Base-by-base conservation (phyloP, 2,797 vertebrate genomes). In the Mormyrops attenuatus region DNA sequence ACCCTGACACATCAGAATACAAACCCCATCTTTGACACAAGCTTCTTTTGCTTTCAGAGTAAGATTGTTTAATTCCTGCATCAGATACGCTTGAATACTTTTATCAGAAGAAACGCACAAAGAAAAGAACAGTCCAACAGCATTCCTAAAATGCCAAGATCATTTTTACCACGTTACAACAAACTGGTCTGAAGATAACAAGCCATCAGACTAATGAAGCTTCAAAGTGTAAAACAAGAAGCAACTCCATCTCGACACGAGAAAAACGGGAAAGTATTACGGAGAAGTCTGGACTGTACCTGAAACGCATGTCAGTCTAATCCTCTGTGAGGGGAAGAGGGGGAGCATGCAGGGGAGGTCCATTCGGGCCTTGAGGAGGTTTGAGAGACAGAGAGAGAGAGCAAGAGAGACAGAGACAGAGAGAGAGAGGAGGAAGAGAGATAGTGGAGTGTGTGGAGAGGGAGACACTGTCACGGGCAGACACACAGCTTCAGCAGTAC, bases 301-400 rank as follows among this genome's bases (percentile, higher is more conserved):
- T 93, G 89, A 85, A 89, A 66, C 47, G 90, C 92, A 92, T 92
- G 88, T 90, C 92, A 90, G 85, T 89, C 80, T 90, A 91, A 11
- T 92, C 90, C 86, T 88, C 90, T 89, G 90, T 86, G 8, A 57
- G 22, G 49, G 60, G 63, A 66, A 53, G 57, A 22, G 84, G 20
- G 77, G 88, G 55, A 57, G 30, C 44, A 80, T 2, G 22, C 55
- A 53, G 77, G 30, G 66, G 13, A 73, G 66, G 66, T 73, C 66
- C 66, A 38, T 73, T 73, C 13, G 30, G 66, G 66, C 66, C 66
- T 73, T 73, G 66, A 34, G 66, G 30, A 73, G 66, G 30, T 73
- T 73, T 73, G 66, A 17, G 66, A 73, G 50, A 52, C 11, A 52
- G 50, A 13, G 11, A 73, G 13, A 38, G 66, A 66, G 9, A 63